Percentiles rank a stretch among this genome's conserved stretches.
These are phyloP conservation scores for Promerops cafer DNA, from an alignment of 2,113 vertebrate species.

Conservation along the genomic window DNA sequence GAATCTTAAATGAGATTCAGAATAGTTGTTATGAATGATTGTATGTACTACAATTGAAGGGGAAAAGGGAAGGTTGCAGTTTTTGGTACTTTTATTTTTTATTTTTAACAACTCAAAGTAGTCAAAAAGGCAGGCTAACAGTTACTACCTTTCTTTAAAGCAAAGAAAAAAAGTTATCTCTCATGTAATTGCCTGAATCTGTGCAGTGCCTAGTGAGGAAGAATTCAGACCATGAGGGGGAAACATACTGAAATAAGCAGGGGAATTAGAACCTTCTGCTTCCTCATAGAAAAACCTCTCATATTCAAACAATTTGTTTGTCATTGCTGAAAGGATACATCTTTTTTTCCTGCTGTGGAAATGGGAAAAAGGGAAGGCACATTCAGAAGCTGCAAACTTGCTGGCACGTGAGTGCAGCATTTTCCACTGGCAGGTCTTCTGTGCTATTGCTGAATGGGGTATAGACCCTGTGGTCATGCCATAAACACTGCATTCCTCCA, in stretches of 20 bases:
- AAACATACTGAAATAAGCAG: background rate
- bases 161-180: background rate
- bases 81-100: background rate
- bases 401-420: background rate
- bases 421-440: background rate
- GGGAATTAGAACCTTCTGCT: background rate
- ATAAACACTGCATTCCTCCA: background rate
- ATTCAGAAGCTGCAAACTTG: background rate
- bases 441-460: background rate
- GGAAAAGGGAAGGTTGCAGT: rapidly evolving
- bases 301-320: background rate
- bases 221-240: background rate
- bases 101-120: background rate
- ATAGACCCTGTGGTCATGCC: background rate
- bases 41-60: background rate
- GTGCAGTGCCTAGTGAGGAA: background rate
- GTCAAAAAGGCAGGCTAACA: background rate
- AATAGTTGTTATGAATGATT: background rate
- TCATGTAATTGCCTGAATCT: background rate
- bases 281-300: background rate
- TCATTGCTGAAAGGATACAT: background rate
- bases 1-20: background rate
- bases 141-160: background rate
- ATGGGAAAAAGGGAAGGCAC: background rate
- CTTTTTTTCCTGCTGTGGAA: background rate